Evolutionary conservation across 2,888 invertebrate species (phyloP).

Genomic region (Synergus umbraculus): DNA sequence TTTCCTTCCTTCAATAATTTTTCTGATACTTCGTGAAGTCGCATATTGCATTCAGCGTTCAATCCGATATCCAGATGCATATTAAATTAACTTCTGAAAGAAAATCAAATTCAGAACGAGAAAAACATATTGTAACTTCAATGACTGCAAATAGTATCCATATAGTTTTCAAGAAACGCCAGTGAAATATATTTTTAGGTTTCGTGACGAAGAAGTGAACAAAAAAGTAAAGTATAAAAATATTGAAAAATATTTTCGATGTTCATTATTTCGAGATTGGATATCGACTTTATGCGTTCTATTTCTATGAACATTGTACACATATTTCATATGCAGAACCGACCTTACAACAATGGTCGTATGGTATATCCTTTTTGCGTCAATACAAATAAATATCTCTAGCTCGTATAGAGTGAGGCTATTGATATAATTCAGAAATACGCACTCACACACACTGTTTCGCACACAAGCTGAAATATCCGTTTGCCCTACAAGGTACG

Average conservation of each 20-base stretch:
- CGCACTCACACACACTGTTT: background rate
- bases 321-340: background rate
- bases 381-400: background rate
- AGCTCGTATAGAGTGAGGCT: background rate
- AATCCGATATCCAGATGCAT: background rate
- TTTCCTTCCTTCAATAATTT: background rate
- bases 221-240: too few relatives aligned
- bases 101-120: background rate
- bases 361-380: background rate
- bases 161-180: background rate
- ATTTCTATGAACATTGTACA: background rate
- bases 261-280: background rate
- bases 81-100: background rate
- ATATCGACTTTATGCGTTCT: background rate
- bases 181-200: background rate
- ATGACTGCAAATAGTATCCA: background rate
- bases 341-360: background rate
- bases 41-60: background rate
- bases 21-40: background rate
- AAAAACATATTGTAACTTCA: background rate
- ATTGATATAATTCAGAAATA: slow-evolving; percentile 1
- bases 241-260: background rate
- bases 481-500: background rate
- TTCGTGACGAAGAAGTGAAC: background rate
- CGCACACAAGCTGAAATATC: background rate